A percentile compares a stretch with the other conserved stretches of the same genome.
These are phyloP conservation scores for Dromiciops gliroides DNA, from an alignment of 2,113 vertebrate genomes.

Conservation along the genomic window DNA sequence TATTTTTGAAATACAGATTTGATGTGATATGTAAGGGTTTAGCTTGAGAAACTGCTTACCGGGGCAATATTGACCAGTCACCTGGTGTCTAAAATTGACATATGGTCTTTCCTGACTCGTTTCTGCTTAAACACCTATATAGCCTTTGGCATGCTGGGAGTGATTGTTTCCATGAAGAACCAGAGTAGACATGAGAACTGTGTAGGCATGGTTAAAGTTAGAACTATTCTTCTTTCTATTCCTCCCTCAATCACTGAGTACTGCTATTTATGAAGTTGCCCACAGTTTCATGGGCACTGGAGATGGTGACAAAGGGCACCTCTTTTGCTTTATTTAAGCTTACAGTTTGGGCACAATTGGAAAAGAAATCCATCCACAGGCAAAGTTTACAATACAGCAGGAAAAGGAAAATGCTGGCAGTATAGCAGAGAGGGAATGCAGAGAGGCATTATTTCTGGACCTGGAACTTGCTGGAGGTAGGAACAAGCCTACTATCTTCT, in stretches of 20 bases:
- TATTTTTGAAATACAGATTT: not conserved
- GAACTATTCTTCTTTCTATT: not conserved
- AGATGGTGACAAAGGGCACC: not conserved
- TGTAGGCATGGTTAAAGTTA: not conserved
- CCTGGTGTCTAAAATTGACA: not conserved
- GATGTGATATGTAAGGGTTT: not conserved
- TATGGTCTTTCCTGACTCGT: not conserved
- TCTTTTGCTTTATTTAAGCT: conserved; percentile 3
- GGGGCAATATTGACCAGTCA: not conserved
- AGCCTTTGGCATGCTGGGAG: not conserved
- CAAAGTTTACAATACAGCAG: conserved; percentile 36
- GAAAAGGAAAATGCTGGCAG: not conserved
- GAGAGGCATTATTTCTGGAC: not conserved
- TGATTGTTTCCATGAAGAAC: not conserved
- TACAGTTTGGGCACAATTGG: conserved; percentile 40
- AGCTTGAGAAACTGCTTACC: not conserved
- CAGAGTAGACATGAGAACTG: not conserved
- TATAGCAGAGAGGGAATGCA: not conserved
- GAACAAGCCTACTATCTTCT: conserved; percentile 50
- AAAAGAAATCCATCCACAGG: conserved; percentile 11
- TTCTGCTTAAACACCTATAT: not conserved
- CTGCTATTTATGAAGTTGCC: conserved; percentile 2
- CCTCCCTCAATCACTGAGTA: not conserved
- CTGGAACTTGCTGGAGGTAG: not conserved
- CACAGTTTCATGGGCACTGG: not conserved